Conservation (phyloP, 2,113 vertebrate species). For the Echinops telfairi region DNA sequence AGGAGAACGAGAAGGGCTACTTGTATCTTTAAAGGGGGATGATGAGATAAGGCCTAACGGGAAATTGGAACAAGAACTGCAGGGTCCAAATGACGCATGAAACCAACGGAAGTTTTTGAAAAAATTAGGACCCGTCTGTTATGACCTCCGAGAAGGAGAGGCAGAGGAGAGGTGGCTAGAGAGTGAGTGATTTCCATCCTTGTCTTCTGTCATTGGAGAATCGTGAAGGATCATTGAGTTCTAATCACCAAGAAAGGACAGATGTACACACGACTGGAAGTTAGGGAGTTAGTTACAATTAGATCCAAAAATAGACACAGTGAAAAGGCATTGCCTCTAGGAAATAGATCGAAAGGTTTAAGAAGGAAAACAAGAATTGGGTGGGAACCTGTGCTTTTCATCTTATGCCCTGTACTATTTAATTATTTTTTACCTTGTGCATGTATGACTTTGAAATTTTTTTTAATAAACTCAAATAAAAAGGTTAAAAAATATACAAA, state of each 20-base stretch:
- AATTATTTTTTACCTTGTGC: constrained; percentile 83
- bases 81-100: constrained; percentile 40
- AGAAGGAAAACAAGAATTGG: neutral
- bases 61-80: neutral
- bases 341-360: neutral
- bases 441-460: constrained; percentile 73
- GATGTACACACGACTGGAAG: constrained; percentile 74
- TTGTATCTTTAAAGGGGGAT: neutral
- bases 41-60: neutral
- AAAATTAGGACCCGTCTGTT: neutral
- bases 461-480: constrained; percentile 82
- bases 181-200: constrained; percentile 55
- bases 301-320: constrained; percentile 68
- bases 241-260: constrained; percentile 67
- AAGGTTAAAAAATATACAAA: too few relatives aligned
- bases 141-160: constrained; percentile 12
- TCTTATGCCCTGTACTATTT: constrained; percentile 80
- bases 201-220: constrained; percentile 78
- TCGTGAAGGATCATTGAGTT: constrained; percentile 70
- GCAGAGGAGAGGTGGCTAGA: constrained; percentile 11
- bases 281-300: constrained; percentile 68
- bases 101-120: constrained; percentile 33
- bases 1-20: neutral
- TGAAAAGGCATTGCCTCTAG: constrained; percentile 58
- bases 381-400: constrained; percentile 56